Percentiles rank a stretch among this genome's conserved stretches.
Conservation (phyloP, 2,888 invertebrate genomes). For the Acronicta psi region DNA sequence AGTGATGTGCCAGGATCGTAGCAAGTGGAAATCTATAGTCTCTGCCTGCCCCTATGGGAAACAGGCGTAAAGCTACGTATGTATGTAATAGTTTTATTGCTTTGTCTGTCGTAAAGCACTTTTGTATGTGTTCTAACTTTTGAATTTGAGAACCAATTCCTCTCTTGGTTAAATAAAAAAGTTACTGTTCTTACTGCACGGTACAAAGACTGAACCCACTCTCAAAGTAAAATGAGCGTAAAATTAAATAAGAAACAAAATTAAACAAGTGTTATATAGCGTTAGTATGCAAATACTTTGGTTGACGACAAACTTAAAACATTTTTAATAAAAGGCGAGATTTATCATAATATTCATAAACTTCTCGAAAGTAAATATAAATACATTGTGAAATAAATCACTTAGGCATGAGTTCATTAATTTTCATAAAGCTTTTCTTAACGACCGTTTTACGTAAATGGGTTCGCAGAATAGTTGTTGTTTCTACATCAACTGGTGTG, state of each 20-base stretch:
- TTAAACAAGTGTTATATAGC: constrained; percentile 38
- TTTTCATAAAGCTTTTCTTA: constrained; percentile 43
- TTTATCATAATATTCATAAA: constrained; percentile 58
- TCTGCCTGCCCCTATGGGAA: too few species aligned
- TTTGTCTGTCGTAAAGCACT: too few species aligned
- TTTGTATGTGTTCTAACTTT: too few species aligned
- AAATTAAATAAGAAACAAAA: constrained; percentile 29
- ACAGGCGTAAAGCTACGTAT: too few species aligned
- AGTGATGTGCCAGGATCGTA: too few species aligned
- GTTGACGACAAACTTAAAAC: constrained; percentile 42
- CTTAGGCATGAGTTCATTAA: constrained; percentile 45
- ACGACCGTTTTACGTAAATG: constrained; percentile 34
- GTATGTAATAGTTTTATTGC: too few species aligned
- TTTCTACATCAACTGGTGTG: constrained; percentile 5
- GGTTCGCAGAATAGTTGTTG: constrained; percentile 12
- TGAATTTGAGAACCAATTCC: too few species aligned
- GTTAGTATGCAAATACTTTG: constrained; percentile 49
- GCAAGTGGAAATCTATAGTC: too few species aligned
- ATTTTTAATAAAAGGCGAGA: constrained; percentile 54
- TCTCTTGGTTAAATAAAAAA: too few species aligned
- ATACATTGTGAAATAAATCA: constrained; percentile 51
- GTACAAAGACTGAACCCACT: neutral
- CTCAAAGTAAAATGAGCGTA: constrained; percentile 1
- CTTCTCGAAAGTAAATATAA: constrained; percentile 51
- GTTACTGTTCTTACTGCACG: too few species aligned